Conservation (phyloP, 2,888 invertebrate genomes). For the Hyposoter dolosus region DNA sequence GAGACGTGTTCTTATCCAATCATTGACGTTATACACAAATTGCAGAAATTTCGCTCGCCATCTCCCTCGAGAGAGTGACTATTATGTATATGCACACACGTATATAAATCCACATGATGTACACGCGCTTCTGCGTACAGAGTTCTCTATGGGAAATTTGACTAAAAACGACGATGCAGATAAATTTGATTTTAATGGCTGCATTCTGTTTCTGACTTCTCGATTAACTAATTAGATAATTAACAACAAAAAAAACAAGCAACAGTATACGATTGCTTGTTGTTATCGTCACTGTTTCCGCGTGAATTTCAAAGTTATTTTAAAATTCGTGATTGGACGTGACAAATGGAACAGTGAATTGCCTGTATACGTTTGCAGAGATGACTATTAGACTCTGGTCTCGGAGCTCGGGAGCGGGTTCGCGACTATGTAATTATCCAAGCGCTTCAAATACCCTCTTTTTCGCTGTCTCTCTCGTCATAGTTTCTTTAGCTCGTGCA, state of each 20-base stretch:
- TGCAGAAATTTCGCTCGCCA: slow-evolving; percentile 57
- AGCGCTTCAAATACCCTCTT: slow-evolving; percentile 15
- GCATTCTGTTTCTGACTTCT: neutral
- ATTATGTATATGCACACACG: neutral
- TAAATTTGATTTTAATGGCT: neutral
- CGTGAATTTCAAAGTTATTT: neutral
- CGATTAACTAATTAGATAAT: neutral
- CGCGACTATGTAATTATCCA: slow-evolving; percentile 58
- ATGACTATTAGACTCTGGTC: slow-evolving; percentile 22
- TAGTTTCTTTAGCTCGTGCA: slow-evolving; percentile 35
- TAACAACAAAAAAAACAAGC: neutral
- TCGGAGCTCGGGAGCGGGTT: slow-evolving; percentile 34
- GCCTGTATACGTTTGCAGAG: slow-evolving; percentile 22
- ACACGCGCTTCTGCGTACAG: neutral
- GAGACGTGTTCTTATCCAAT: slow-evolving; percentile 52
- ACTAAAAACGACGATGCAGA: neutral
- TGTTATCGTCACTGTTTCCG: too few species aligned
- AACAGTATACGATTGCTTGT: too few species aligned
- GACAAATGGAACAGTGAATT: slow-evolving; percentile 2
- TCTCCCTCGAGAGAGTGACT: slow-evolving; percentile 25
- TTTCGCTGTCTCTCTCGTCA: slow-evolving; percentile 14
- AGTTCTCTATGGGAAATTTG: neutral
- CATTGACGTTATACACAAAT: slow-evolving; percentile 51
- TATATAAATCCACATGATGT: neutral
- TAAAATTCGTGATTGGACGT: neutral